Percentiles rank a stretch among this genome's conserved stretches.
phyloP scores from a whole-genome alignment of 2,888 invertebrate genomes.

The Pachymerium ferrugineum region DNA sequence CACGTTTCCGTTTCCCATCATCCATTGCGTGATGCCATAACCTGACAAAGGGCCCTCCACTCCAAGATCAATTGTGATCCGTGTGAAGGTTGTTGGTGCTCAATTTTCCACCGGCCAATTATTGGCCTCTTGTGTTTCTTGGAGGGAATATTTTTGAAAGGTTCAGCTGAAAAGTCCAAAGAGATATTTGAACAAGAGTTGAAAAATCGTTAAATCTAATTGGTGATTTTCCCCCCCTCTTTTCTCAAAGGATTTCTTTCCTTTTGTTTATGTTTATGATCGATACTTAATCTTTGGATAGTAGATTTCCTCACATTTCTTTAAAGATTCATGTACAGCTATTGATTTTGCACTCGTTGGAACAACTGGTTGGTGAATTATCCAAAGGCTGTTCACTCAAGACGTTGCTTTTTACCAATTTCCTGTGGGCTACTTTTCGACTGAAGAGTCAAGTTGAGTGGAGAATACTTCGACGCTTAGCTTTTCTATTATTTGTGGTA shows the following conservation, averaged over 20 bases:
- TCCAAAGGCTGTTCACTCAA: not conserved
- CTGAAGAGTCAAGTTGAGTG: too few relatives aligned
- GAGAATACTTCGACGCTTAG: too few relatives aligned
- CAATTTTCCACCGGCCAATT: conserved; percentile 2
- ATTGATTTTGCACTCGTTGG: not conserved
- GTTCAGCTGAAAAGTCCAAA: not conserved
- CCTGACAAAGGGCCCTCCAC: conserved; percentile 1
- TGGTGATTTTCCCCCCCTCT: too few relatives aligned
- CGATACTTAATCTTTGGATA: too few relatives aligned
- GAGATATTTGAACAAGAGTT: not conserved
- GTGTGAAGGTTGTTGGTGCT: conserved; percentile 10
- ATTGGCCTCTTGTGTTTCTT: not conserved
- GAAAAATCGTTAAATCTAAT: not conserved
- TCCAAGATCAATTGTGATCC: not conserved
- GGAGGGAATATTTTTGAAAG: too few relatives aligned
- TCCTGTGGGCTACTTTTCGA: too few relatives aligned
- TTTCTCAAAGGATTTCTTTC: too few relatives aligned
- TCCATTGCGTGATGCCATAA: conserved; percentile 4
- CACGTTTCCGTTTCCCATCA: not conserved
- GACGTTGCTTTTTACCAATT: not conserved
- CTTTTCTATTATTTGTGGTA: too few relatives aligned
- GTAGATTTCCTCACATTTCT: too few relatives aligned
- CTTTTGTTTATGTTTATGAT: too few relatives aligned
- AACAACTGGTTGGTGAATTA: not conserved
- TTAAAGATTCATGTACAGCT: not conserved